Conservation (phyloP, 2,888 invertebrate genomes). For the Rhagium mordax region DNA sequence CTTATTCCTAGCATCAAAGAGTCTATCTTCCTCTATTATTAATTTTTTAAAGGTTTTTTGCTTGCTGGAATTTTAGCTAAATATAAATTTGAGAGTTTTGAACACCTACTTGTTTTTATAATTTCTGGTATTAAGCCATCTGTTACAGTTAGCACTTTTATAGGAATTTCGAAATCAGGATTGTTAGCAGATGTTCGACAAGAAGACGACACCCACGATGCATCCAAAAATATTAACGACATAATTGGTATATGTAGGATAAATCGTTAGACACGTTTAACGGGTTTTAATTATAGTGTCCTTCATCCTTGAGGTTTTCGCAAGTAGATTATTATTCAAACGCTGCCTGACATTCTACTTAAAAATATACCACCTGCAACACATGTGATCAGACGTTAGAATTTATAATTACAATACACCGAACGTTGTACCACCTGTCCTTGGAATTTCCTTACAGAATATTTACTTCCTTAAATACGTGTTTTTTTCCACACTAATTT, state of each 20-base stretch:
- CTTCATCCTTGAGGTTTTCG: not conserved
- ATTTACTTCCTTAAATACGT: not conserved
- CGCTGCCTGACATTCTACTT: not conserved
- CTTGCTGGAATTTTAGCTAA: too few species aligned
- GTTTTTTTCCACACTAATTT: not conserved
- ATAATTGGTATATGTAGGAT: not conserved
- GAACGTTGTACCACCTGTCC: slow-evolving; percentile 1
- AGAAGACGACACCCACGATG: not conserved
- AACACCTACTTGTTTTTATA: not conserved
- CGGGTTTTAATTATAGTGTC: not conserved
- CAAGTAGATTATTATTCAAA: slow-evolving; percentile 2
- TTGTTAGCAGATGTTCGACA: not conserved
- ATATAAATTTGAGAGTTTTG: not conserved
- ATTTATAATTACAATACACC: slow-evolving; percentile 14
- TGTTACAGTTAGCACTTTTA: not conserved
- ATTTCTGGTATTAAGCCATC: not conserved
- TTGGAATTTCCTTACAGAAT: not conserved
- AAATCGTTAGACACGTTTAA: not conserved
- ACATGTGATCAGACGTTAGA: not conserved
- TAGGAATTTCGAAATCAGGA: not conserved
- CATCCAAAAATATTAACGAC: not conserved
- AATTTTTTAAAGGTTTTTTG: too few species aligned
- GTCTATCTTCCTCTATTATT: too few species aligned
- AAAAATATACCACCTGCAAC: slow-evolving; percentile 30
- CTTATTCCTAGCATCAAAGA: too few species aligned